Base-by-base conservation (phyloP, 2,113 vertebrate genomes). In the Hydrolagus affinis region DNA sequence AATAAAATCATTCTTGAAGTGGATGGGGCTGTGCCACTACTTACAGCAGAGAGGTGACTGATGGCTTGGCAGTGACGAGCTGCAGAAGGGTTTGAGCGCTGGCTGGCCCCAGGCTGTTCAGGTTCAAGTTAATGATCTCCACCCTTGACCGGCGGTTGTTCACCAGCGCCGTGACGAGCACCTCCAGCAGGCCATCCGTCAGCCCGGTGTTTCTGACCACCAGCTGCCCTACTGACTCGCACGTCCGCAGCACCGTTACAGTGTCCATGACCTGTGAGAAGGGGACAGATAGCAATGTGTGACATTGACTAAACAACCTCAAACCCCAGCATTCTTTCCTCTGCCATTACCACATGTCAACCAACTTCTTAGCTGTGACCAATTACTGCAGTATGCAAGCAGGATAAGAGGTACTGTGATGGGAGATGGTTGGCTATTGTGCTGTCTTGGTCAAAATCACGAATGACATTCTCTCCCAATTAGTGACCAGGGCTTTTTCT, bases 141-240 rank as follows among this genome's bases (percentile, higher is more conserved):
- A 95, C 93, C 86, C 91, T 86, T 0, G 94, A 95, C 21, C 12
- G 86, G 86, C 93, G 95, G 85, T 85, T 89, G 85, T 83, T 89
- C 86, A 90, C 93, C 21, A 95, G 88, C 6, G 91, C 91, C 11
- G 70, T 64, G 0, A 89, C 90, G 86, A 95, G 89, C 85, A 80
- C 86, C 56, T 88, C 86, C 44, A 95, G 90, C 30, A 92, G 89
- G 21, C 93, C 91, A 32, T 95, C 93, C 0, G 93, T 94, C 86
- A 95, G 88, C 76, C 89, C 94, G 0, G 93, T 94, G 89, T 95
- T 95, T 88, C 94, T 93, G 86, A 95, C 88, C 12, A 95, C 90
- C 85, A 95, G 89, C 88, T 94, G 92, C 68, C 92, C 93, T 88
- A 95, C 93, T 86, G 93, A 91, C 7, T 93, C 91, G 0, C 92